Conservation (phyloP, 2,888 invertebrate species). For the Diarsia brunnea region DNA sequence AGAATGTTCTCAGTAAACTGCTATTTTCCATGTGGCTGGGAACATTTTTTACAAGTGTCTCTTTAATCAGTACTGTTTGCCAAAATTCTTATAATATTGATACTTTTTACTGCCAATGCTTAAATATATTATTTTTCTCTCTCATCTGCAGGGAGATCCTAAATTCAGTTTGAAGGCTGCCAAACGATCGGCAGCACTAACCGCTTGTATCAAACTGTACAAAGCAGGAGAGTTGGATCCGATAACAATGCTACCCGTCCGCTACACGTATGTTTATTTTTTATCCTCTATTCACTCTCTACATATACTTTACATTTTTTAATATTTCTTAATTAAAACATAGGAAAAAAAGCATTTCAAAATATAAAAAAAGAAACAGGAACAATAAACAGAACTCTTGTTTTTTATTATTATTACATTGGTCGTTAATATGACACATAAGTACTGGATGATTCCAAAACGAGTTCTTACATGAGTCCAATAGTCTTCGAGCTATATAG, state of each 20-base stretch:
- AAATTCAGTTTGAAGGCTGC: constrained; percentile 91
- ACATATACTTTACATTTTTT: too few species aligned
- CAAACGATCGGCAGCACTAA: constrained; percentile 95
- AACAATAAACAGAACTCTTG: too few species aligned
- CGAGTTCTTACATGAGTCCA: neutral
- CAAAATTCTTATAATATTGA: neutral
- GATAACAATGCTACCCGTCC: constrained; percentile 92
- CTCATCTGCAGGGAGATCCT: constrained; percentile 89
- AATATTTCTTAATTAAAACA: too few species aligned
- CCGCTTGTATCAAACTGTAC: constrained; percentile 94
- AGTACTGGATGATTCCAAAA: neutral
- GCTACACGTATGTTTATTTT: constrained; percentile 78
- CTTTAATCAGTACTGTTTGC: neutral
- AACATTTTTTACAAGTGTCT: neutral
- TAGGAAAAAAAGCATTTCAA: too few species aligned
- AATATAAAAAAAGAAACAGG: too few species aligned
- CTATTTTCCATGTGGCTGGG: neutral
- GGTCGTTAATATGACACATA: neutral
- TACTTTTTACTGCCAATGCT: neutral
- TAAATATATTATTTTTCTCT: neutral
- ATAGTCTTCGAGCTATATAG: neutral
- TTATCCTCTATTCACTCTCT: too few species aligned
- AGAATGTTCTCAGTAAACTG: neutral
- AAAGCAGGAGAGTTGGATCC: constrained; percentile 93
- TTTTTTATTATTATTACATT: constrained; percentile 18